Percentiles rank a stretch among this genome's conserved stretches.
phyloP scores from a whole-genome alignment of 2,797 vertebrate species.

The Linurgus olivaceus region DNA sequence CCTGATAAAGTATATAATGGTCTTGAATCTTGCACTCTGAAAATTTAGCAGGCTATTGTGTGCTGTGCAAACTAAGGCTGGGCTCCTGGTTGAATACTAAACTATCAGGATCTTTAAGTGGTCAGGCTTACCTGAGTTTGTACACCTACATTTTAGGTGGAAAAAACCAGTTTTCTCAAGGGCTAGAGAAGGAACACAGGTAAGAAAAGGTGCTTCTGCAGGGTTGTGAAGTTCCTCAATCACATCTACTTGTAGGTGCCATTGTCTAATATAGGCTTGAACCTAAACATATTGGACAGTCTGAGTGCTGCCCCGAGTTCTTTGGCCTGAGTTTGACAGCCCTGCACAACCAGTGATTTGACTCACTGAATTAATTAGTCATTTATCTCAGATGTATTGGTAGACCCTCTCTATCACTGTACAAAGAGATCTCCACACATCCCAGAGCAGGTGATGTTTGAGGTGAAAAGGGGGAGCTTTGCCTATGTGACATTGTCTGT shows the following conservation, averaged over 20 bases:
- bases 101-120: background rate
- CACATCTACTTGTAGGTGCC: background rate
- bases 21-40: accelerated
- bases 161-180: accelerated
- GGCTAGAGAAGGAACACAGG: background rate
- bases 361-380: background rate
- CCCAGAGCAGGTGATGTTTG: background rate
- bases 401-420: background rate
- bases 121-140: background rate
- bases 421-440: background rate
- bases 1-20: accelerated
- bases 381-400: background rate
- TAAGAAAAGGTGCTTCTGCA: background rate
- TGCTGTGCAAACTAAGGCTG: background rate
- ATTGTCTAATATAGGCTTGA: background rate
- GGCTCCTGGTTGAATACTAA: background rate
- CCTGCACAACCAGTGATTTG: background rate
- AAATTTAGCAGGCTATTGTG: background rate
- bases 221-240: background rate
- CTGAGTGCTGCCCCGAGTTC: background rate
- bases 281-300: background rate
- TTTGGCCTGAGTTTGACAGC: background rate
- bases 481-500: accelerated
- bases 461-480: background rate
- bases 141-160: background rate